These are phyloP conservation scores for Seriola dumerili DNA, from an alignment of 2,113 vertebrate genomes.

Conservation along the genomic window DNA sequence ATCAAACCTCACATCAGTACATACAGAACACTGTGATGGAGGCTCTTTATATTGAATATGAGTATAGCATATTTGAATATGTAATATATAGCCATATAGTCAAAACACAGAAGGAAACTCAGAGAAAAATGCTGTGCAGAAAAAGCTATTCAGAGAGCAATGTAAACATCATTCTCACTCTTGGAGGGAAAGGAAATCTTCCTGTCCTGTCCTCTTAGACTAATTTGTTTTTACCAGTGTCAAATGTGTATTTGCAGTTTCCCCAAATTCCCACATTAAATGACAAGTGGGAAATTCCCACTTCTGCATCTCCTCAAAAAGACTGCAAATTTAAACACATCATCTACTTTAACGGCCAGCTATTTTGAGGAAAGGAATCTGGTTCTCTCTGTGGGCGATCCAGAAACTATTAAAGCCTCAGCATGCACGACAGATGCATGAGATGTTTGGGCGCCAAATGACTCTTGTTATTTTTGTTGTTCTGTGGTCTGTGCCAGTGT, in stretches of 20 bases:
- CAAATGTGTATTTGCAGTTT: conserved; percentile 26
- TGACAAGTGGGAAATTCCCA: conserved; percentile 40
- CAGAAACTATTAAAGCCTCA: conserved; percentile 66
- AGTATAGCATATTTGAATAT: too few relatives aligned
- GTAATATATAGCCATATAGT: too few relatives aligned
- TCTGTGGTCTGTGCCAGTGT: conserved; percentile 39
- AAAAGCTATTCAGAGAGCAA: not conserved
- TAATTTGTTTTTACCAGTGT: conserved; percentile 16
- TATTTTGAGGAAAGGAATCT: conserved; percentile 65
- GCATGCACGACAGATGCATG: conserved; percentile 57
- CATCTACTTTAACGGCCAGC: conserved; percentile 61
- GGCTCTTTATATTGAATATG: too few relatives aligned
- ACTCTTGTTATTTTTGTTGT: conserved; percentile 68
- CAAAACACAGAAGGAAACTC: too few relatives aligned
- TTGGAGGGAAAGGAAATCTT: not conserved
- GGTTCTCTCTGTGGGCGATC: conserved; percentile 53
- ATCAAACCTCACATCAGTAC: too few relatives aligned
- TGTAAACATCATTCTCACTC: not conserved
- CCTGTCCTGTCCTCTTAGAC: not conserved
- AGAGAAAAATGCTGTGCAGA: not conserved
- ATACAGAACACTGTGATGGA: too few relatives aligned
- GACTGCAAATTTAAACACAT: conserved; percentile 58
- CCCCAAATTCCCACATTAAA: conserved; percentile 31
- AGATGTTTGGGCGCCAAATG: conserved; percentile 60
- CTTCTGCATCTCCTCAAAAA: conserved; percentile 17